A percentile compares a stretch with the other conserved stretches of the same genome.
These are phyloP conservation scores for Gambusia holbrooki DNA, from an alignment of 2,113 vertebrate genomes.

Conservation along the genomic window DNA sequence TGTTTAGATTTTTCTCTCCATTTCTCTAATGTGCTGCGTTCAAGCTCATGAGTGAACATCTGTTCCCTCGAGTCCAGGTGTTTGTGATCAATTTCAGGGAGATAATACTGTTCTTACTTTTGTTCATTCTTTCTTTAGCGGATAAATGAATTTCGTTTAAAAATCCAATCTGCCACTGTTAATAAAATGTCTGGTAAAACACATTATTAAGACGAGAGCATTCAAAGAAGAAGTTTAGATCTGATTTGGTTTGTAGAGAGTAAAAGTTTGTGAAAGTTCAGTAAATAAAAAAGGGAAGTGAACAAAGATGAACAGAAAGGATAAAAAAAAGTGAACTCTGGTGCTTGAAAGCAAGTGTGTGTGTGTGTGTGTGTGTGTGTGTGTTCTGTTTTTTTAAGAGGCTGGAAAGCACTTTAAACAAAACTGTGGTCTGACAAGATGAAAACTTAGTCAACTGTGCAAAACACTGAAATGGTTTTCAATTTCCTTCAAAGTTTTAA, in stretches of 20 bases:
- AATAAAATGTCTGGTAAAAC: not conserved
- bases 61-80: too few relatives aligned
- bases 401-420: not conserved
- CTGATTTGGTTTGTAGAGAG: too few relatives aligned
- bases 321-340: not conserved
- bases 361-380: too few relatives aligned
- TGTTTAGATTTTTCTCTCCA: too few relatives aligned
- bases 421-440: not conserved
- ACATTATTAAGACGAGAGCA: too few relatives aligned
- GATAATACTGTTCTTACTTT: too few relatives aligned
- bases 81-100: too few relatives aligned
- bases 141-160: too few relatives aligned
- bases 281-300: not conserved
- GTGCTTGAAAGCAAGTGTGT: not conserved
- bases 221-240: too few relatives aligned
- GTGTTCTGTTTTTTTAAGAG: conserved; percentile 1
- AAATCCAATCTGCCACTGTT: not conserved
- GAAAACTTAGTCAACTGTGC: conserved; percentile 2
- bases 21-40: too few relatives aligned
- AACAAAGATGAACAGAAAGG: not conserved
- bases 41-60: too few relatives aligned
- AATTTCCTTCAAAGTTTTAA: not conserved
- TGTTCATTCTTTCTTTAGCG: too few relatives aligned
- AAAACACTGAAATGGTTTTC: not conserved
- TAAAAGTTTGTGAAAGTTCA: not conserved